Conservation (phyloP, 2,113 vertebrate species). For the Phyllopteryx taeniolatus region DNA sequence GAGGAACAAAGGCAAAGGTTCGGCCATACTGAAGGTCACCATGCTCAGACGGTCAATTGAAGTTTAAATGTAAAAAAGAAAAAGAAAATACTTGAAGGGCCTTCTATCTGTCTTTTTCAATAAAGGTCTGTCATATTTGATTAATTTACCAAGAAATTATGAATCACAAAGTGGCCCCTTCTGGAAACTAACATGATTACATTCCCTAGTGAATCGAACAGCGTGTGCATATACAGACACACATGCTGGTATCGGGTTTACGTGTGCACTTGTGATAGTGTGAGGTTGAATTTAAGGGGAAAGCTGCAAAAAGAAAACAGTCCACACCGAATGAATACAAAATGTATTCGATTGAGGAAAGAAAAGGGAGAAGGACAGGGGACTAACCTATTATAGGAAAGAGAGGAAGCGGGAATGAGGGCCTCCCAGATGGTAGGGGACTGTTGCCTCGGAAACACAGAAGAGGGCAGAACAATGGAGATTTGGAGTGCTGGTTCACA, state of each 20-base stretch:
- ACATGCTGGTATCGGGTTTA: slow-evolving; percentile 17
- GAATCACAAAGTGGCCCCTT: slow-evolving; percentile 52
- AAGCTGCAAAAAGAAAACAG: slow-evolving; percentile 1
- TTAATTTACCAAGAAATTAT: slow-evolving; percentile 55
- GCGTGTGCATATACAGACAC: slow-evolving; percentile 4
- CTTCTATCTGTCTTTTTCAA: slow-evolving; percentile 64
- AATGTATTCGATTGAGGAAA: slow-evolving; percentile 8
- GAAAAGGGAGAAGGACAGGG: slow-evolving; percentile 27
- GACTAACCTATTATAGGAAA: slow-evolving; percentile 54
- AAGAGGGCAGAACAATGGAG: slow-evolving; percentile 67
- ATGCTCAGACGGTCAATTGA: slow-evolving; percentile 50
- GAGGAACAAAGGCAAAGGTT: slow-evolving; percentile 32
- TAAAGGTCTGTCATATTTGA: slow-evolving; percentile 60
- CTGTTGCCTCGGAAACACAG: slow-evolving; percentile 68
- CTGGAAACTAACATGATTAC: slow-evolving; percentile 62
- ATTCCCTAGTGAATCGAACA: slow-evolving; percentile 32
- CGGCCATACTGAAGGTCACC: slow-evolving; percentile 62
- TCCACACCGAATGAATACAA: neutral
- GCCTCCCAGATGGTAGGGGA: slow-evolving; percentile 64
- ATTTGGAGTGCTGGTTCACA: slow-evolving; percentile 61
- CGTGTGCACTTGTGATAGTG: neutral
- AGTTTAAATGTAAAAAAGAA: slow-evolving; percentile 30
- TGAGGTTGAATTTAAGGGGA: neutral
- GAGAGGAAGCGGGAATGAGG: slow-evolving; percentile 56
- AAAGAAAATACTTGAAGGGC: slow-evolving; percentile 57